Evolutionary conservation across 1,140 invertebrate species (phyloP).

Genomic region (Cotesia vestalis): DNA sequence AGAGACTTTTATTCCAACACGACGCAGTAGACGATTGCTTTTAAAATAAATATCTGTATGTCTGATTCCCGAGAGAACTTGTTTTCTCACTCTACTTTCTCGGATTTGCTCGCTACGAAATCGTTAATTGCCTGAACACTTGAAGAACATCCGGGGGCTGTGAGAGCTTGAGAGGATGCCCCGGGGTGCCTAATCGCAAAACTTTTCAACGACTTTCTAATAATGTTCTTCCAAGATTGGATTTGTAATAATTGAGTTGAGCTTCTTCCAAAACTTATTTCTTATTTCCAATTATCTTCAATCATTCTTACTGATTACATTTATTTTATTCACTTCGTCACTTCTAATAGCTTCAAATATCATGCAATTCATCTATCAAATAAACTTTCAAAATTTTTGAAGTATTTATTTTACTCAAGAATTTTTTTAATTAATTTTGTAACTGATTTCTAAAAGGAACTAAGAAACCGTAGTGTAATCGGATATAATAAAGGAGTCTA

Average conservation of each 20-base stretch:
- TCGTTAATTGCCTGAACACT: constrained; percentile 38
- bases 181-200: constrained; percentile 35
- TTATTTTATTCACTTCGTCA: too few relatives aligned
- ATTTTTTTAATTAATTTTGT: too few relatives aligned
- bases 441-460: too few relatives aligned
- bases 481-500: too few relatives aligned
- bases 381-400: too few relatives aligned
- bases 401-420: too few relatives aligned
- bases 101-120: constrained; percentile 22
- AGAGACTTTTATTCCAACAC: constrained; percentile 17
- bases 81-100: constrained; percentile 18
- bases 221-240: constrained; percentile 33
- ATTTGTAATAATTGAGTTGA: constrained; percentile 24
- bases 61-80: constrained; percentile 8
- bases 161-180: constrained; percentile 12
- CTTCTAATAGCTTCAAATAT: too few relatives aligned
- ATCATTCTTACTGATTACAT: not conserved
- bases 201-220: constrained; percentile 41
- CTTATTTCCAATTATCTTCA: not conserved
- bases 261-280: not conserved
- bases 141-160: not conserved
- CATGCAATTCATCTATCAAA: too few relatives aligned
- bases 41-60: constrained; percentile 4
- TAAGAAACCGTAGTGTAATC: too few relatives aligned
- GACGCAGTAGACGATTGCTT: not conserved